A percentile compares a stretch with the other conserved stretches of the same genome.
Conservation (phyloP, 2,888 invertebrate genomes). For the Apocheima hispidaria region DNA sequence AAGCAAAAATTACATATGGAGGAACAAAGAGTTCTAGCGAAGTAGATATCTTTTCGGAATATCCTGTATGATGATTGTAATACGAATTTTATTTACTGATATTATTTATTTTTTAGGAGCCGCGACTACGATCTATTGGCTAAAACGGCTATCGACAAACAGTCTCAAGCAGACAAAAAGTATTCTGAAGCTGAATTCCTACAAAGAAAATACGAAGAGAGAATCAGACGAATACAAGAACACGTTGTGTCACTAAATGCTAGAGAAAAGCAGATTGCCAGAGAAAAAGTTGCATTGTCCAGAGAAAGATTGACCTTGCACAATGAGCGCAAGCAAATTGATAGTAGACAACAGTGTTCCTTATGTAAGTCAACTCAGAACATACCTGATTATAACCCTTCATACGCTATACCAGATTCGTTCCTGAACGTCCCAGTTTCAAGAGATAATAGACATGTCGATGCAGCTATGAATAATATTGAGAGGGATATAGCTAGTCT, state of each 20-base stretch:
- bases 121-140: constrained; percentile 83
- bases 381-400: constrained; percentile 52
- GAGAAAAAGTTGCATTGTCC: constrained; percentile 86
- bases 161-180: constrained; percentile 85
- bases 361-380: constrained; percentile 72
- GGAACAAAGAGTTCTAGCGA: constrained; percentile 75
- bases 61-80: background rate
- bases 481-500: constrained; percentile 76
- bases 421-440: constrained; percentile 62
- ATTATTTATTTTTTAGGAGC: constrained; percentile 56
- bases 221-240: constrained; percentile 84
- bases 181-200: constrained; percentile 84
- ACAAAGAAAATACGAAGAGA: constrained; percentile 85
- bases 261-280: constrained; percentile 87
- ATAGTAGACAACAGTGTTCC: constrained; percentile 73
- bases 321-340: constrained; percentile 81
- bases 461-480: constrained; percentile 68
- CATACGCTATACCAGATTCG: constrained; percentile 60
- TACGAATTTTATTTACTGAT: background rate
- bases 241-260: constrained; percentile 83
- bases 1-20: constrained; percentile 78
- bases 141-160: constrained; percentile 86
- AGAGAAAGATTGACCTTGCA: constrained; percentile 86
- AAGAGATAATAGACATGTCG: constrained; percentile 63
- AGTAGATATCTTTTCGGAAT: constrained; percentile 54